Evolutionary conservation across 2,113 vertebrate species (phyloP).

Genomic region (Ranitomeya imitator): DNA sequence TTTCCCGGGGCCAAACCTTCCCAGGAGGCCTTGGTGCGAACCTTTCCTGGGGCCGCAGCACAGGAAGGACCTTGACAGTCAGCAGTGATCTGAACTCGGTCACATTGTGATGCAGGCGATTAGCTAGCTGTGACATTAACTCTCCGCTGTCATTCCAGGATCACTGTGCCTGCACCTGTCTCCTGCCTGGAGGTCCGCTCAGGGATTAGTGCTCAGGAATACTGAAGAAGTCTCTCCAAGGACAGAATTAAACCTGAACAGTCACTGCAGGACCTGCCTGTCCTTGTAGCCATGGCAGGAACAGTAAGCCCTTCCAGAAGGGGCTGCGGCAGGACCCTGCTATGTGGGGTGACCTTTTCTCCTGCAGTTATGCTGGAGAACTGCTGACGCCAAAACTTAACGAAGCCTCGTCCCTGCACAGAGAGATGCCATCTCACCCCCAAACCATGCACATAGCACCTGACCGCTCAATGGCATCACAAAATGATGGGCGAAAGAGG

Average conservation of each 20-base stretch:
- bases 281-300: not conserved
- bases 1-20: not conserved
- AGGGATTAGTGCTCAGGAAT: not conserved
- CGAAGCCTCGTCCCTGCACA: not conserved
- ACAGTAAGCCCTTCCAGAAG: not conserved
- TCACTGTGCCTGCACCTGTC: not conserved
- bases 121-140: not conserved
- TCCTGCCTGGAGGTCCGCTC: not conserved
- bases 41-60: not conserved
- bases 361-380: constrained; percentile 3
- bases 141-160: not conserved
- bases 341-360: constrained; percentile 38
- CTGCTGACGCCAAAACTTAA: constrained; percentile 20
- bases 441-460: constrained; percentile 1
- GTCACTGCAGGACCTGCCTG: not conserved
- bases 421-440: constrained; percentile 9
- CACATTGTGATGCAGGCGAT: not conserved
- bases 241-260: not conserved
- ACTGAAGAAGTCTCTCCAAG: not conserved
- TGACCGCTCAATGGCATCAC: constrained; percentile 1
- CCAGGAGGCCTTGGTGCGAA: not conserved
- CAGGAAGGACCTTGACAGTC: constrained; percentile 13
- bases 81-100: not conserved
- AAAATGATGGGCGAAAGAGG: not conserved
- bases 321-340: not conserved